Evolutionary conservation across 2,888 invertebrate genomes (phyloP).

Genomic region (Drosophila engyochracea): DNA sequence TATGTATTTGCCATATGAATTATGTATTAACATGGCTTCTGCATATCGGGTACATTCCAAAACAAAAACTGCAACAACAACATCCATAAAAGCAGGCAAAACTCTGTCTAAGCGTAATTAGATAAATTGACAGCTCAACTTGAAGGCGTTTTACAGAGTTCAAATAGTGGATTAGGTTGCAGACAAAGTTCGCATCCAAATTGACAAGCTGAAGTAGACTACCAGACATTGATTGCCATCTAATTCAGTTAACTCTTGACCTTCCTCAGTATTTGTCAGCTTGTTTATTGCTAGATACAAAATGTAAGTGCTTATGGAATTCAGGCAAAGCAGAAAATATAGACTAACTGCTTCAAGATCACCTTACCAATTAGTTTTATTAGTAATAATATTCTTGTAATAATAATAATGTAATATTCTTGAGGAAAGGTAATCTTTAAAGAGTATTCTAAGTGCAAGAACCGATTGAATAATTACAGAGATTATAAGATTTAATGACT

Average conservation of each 20-base stretch:
- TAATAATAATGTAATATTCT: not conserved
- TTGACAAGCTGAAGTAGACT: not conserved
- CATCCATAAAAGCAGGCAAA: not conserved
- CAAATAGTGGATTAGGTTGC: not conserved
- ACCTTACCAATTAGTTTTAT: not conserved
- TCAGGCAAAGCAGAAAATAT: not conserved
- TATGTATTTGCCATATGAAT: slow-evolving; percentile 54
- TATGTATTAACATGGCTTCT: slow-evolving; percentile 39
- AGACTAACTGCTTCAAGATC: not conserved
- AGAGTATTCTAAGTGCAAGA: not conserved
- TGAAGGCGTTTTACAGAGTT: not conserved
- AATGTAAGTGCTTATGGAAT: not conserved
- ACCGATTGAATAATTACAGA: not conserved
- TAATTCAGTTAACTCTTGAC: slow-evolving; percentile 5
- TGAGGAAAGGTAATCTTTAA: not conserved
- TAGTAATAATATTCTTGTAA: no score
- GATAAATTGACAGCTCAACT: slow-evolving; percentile 11
- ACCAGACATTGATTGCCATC: slow-evolving; percentile 7
- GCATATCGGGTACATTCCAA: slow-evolving; percentile 16
- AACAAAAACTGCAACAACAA: not conserved
- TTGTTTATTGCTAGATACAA: not conserved
- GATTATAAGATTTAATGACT: not conserved
- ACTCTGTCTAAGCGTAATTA: slow-evolving; percentile 7
- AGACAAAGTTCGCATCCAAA: not conserved
- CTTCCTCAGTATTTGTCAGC: not conserved